Evolutionary conservation across 1,140 invertebrate genomes (phyloP).

Genomic region (Panagrolaimus sp.): DNA sequence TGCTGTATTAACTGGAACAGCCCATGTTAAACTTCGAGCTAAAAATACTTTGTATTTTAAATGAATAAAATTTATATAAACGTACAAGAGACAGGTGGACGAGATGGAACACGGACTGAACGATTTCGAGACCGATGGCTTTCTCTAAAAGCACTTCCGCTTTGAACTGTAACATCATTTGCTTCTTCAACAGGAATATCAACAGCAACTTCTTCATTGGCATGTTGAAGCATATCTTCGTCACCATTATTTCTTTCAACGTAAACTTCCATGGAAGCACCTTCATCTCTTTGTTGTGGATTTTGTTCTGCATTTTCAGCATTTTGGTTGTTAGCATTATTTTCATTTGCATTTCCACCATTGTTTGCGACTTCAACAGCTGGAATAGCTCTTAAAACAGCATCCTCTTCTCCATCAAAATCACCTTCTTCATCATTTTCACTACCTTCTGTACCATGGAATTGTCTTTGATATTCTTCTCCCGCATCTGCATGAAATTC

Average conservation of each 20-base stretch:
- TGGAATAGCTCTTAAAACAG: slow-evolving; percentile 52
- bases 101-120: background rate
- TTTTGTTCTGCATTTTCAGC: background rate
- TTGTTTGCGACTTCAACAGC: too few species aligned
- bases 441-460: slow-evolving; percentile 27
- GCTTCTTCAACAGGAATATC: slow-evolving; percentile 17
- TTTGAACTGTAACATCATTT: background rate
- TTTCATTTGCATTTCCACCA: slow-evolving; percentile 79
- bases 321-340: slow-evolving; percentile 61
- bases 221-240: background rate
- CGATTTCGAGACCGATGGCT: background rate
- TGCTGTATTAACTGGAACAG: background rate
- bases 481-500: slow-evolving; percentile 67
- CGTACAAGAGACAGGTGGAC: background rate
- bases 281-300: too few species aligned
- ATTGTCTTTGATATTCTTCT: slow-evolving; percentile 60
- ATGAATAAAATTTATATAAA: background rate
- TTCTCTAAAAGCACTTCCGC: background rate
- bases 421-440: slow-evolving; percentile 57
- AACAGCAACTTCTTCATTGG: background rate
- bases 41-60: background rate
- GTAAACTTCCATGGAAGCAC: background rate
- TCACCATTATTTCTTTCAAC: background rate
- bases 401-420: too few species aligned
- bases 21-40: slow-evolving; percentile 13